Conservation (phyloP, 2,113 vertebrate species). For the Dendropsophus ebraccatus region DNA sequence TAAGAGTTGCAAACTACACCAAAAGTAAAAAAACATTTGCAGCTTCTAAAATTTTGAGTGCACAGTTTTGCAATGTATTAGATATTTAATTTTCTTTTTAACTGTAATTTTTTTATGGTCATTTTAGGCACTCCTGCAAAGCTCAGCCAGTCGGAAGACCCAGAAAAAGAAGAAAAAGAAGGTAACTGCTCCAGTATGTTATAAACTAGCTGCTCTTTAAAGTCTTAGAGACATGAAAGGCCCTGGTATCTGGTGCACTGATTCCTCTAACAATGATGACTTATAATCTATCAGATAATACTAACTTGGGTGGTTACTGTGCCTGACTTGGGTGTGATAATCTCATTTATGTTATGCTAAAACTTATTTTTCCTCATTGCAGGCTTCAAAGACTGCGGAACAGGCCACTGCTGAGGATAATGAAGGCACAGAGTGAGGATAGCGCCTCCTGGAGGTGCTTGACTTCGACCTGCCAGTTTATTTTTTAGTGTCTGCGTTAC, state of each 20-base stretch:
- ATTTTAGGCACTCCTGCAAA: conserved; percentile 89
- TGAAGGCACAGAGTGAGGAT: conserved; percentile 86
- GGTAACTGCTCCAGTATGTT: conserved; percentile 73
- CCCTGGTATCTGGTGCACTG: too few relatives aligned
- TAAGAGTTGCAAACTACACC: too few relatives aligned
- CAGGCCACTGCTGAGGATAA: conserved; percentile 89
- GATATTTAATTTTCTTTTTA: not conserved
- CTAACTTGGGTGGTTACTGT: too few relatives aligned
- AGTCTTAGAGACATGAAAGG: too few relatives aligned
- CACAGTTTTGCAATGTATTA: too few relatives aligned
- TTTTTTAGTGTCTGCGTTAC: conserved; percentile 55
- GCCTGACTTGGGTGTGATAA: too few relatives aligned
- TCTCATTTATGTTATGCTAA: too few relatives aligned
- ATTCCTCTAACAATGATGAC: too few relatives aligned
- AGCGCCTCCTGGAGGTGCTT: conserved; percentile 60
- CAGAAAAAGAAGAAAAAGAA: conserved; percentile 99
- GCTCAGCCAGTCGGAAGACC: conserved; percentile 94
- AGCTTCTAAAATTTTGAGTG: too few relatives aligned
- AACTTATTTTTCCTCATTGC: not conserved
- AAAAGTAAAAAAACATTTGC: too few relatives aligned
- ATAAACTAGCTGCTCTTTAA: accelerated
- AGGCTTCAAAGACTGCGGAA: conserved; percentile 95
- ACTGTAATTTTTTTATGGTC: not conserved
- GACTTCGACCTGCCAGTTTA: conserved; percentile 62
- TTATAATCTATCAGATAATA: too few relatives aligned